Base-by-base conservation (phyloP, 1,140 invertebrate genomes). In the Chlorops oryzae region DNA sequence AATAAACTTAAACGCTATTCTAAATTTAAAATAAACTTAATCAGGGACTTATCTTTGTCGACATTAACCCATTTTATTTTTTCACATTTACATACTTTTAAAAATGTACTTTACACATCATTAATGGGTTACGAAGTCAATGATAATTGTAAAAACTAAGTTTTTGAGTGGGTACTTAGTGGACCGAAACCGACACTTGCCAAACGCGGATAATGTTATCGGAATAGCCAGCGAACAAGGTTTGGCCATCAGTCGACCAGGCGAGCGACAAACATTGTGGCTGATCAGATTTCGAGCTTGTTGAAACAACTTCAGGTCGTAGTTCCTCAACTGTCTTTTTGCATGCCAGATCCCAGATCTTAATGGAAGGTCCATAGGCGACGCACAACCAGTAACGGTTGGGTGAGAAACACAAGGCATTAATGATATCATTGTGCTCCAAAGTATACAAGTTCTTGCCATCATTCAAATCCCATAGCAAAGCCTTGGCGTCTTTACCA, bases 351-450 rank as follows among this genome's bases (percentile, higher is more conserved):
- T 99, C 96, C 96, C 97, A 99, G 70, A 99, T 98, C 77, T 97
- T 98, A 72, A 99, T 98, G 59, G 87, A 90, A 48, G 96, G 92
- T 62, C 97, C 97, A 70, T 91, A 98, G n/a, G 97, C 97, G 66
- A 96, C 97, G 78, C 97, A 99, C 13, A 99, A 81, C 97, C 97
- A 99, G 72, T 99, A 99, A 73, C 97, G 87, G 78, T 99, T 99
- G 42, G 97, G 97, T 61, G 92, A 97, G 84, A 99, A 99, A 83
- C 92, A 95, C 57, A 99, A 77, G 6, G 96, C 89, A 65, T 95
- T 98, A 75, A 99, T 98, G 69, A 93, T 92, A 65, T 98, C 96
- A 74, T 95, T 96, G 73, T 98, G 96, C 65, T 98, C 93, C 57
- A 99, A 78, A 24, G 96, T 99, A 77, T 99, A 97, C 63, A 99